Evolutionary conservation across 1,140 invertebrate species (phyloP).

Genomic region (Drosophila gunungcola): DNA sequence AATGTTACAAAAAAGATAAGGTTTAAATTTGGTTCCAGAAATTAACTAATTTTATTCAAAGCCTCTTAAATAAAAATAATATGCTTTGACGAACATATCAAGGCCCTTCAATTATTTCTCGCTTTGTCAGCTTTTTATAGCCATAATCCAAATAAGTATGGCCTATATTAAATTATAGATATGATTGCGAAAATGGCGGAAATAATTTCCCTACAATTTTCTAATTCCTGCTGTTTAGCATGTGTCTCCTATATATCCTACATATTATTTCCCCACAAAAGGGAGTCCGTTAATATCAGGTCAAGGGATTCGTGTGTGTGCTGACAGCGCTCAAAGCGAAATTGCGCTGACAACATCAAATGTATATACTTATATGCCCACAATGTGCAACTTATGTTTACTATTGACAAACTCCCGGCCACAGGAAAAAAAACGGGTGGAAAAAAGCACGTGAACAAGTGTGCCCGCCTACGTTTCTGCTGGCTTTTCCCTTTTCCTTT

Average conservation of each 20-base stretch:
- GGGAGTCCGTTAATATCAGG: slow-evolving; percentile 35
- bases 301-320: slow-evolving; percentile 62
- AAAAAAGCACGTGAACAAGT: slow-evolving; percentile 43
- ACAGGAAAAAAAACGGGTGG: background rate
- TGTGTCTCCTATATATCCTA: background rate
- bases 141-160: slow-evolving; percentile 2
- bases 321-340: slow-evolving; percentile 53
- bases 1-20: no score
- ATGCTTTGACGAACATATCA: background rate
- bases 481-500: slow-evolving; percentile 20
- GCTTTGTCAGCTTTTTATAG: slow-evolving; percentile 14
- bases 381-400: slow-evolving; percentile 79
- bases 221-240: slow-evolving; percentile 26
- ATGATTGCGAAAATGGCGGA: slow-evolving; percentile 26
- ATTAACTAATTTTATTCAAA: no score
- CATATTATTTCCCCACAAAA: background rate
- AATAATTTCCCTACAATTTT: slow-evolving; percentile 37
- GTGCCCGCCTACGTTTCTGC: slow-evolving; percentile 25
- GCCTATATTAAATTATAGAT: slow-evolving; percentile 14
- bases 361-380: slow-evolving; percentile 40
- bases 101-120: slow-evolving; percentile 17
- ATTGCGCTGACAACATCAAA: slow-evolving; percentile 72
- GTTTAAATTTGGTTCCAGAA: no score
- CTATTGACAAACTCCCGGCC: slow-evolving; percentile 69
- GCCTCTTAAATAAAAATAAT: background rate